Base-by-base conservation (phyloP, 2,797 vertebrate genomes). In the Chaenodraco wilsoni region DNA sequence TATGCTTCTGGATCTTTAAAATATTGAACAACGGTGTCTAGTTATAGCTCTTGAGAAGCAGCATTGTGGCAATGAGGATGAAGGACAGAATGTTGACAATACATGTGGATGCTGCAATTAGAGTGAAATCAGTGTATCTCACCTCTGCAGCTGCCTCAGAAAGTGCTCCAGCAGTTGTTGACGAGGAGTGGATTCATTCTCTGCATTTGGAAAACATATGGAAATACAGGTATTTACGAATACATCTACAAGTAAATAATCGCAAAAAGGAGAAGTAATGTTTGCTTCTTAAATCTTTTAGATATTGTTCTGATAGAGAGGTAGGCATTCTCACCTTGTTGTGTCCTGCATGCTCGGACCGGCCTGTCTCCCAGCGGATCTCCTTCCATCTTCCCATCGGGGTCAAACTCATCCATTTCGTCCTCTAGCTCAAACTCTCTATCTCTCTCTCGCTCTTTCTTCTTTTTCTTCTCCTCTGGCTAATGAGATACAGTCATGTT, bases 91-190 rank as follows among this genome's bases (percentile, higher is more conserved):
- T 12, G 37, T 5, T 0, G 0, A 44, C 21, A 58, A 41, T 46
- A 50, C 5, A 44, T 8, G 17, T 11, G 41, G n/a, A 55, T 9
- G 2, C 23, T 49, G 16, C 19, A 19, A 23, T 59, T 1, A 21
- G 15, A 52, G 19, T 45, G 1, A 21, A 37, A 54, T 58, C 9
- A 17, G 15, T 27, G 15, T 12, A 44, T 7, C 78, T 89, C 88
- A 99, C 98, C 98, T 97, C 78, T 99, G 98, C 59, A 99, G 90
- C 87, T 99, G 97, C n/a, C 97, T 96, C 78, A 99, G 92, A 79
- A 99, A 99, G 86, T 99, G 97, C 78, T 99, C 97, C 33, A 99
- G 88, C 33, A 99, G 93, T 23, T 97, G 97, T 78, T 99, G 98
- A 40, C 98, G 96, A 0, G 98, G 98, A 0, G 97, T 98, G 67